phyloP scores from a whole-genome alignment of 2,888 invertebrate species.

The Cosmopolites sordidus region DNA sequence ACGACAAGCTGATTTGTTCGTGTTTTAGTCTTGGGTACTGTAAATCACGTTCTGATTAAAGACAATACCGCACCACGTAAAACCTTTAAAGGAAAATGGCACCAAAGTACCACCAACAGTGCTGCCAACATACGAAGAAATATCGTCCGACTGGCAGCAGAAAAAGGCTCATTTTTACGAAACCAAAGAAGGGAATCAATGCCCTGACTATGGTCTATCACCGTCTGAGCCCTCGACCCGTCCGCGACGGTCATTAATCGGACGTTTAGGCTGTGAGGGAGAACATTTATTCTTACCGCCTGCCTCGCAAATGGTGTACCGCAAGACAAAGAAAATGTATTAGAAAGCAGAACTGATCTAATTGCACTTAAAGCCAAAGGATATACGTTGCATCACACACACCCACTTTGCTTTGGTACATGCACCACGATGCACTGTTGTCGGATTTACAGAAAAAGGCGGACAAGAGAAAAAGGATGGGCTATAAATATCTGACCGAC shows the following conservation, averaged over 20 bases:
- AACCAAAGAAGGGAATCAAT: slow-evolving; percentile 24
- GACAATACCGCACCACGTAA: background rate
- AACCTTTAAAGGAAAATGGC: background rate
- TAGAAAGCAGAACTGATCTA: slow-evolving; percentile 25
- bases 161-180: slow-evolving; percentile 12
- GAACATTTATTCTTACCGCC: slow-evolving; percentile 10
- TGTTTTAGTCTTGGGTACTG: no score
- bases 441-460: no score
- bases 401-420: slow-evolving; percentile 15
- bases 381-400: slow-evolving; percentile 18
- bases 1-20: no score
- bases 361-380: slow-evolving; percentile 14
- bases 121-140: slow-evolving; percentile 11
- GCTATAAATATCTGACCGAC: no score
- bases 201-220: slow-evolving; percentile 1
- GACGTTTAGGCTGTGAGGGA: slow-evolving; percentile 13
- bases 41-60: background rate
- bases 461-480: no score
- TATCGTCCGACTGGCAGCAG: slow-evolving; percentile 3
- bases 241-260: background rate
- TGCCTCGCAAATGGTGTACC: slow-evolving; percentile 17
- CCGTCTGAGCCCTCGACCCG: background rate
- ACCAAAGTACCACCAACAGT: slow-evolving; percentile 9
- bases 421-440: background rate
- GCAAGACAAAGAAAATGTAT: slow-evolving; percentile 26